phyloP scores from a whole-genome alignment of 2,113 vertebrate genomes.

The Odobenus rosmarus region DNA sequence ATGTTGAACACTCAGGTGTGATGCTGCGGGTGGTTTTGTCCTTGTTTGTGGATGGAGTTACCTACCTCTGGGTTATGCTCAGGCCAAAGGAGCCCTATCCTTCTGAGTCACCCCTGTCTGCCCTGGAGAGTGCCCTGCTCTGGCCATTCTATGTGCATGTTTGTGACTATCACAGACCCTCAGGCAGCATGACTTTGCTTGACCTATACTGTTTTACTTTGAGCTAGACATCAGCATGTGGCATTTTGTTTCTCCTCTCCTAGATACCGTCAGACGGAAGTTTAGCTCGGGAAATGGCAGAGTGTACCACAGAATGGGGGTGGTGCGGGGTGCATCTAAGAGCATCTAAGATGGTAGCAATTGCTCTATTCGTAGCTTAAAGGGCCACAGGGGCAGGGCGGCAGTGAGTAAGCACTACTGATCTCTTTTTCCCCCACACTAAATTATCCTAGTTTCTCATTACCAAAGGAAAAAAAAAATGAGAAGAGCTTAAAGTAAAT shows the following conservation, averaged over 20 bases:
- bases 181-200: background rate
- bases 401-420: background rate
- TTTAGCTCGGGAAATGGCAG: background rate
- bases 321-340: background rate
- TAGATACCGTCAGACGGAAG: background rate
- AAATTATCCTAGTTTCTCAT: slow-evolving; percentile 31
- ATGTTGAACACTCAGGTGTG: background rate
- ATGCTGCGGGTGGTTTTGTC: background rate
- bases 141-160: background rate
- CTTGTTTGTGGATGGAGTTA: background rate
- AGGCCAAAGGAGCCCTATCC: background rate
- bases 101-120: background rate
- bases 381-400: background rate
- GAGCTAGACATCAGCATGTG: background rate
- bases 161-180: background rate
- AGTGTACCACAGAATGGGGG: background rate
- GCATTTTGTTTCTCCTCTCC: background rate
- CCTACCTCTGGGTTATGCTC: background rate
- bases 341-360: background rate
- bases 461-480: slow-evolving; percentile 28
- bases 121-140: background rate
- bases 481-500: background rate
- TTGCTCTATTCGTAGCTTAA: background rate
- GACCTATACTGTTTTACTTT: background rate
- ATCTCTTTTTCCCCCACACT: background rate